Base-by-base conservation (phyloP, 1,140 invertebrate species). In the Tetramorium simillimum region DNA sequence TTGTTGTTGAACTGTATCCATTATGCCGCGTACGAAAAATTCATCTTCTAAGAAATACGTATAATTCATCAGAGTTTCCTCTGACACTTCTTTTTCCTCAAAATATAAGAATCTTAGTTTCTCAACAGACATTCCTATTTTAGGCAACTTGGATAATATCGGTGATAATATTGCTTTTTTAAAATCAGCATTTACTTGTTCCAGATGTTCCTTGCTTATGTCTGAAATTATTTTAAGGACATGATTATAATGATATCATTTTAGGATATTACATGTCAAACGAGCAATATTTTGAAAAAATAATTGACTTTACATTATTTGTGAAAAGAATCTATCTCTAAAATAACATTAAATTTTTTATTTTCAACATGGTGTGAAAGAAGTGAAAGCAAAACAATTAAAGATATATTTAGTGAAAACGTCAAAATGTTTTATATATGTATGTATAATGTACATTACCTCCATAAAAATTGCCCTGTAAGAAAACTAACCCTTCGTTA, bases 401-500 rank as follows among this genome's bases (percentile, higher is more conserved):
- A 7, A 53, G 43, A 56, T 14, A 37, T 65, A 60, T 33, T 69
- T 37, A 75, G 40, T 21, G 56, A 58, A 16, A 40, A 0, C 9
- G 33, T 46, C 14, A 72, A 46, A 56, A 85, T 53, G 1, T 33
- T 33, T 0, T 33, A 33, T 33, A 33, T 33, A 33, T 33, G 2
- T 33, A 33, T 33, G 4, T 33, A 33, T 37, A 85, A 67, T 73
- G 37, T 12, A 53, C 33, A 63, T 18, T 65, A 65, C 56, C 0
- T 6, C 5, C 9, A 10, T n/a, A 56, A 3, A 46, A 86, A 84
- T 88, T 92, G 95, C 94, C 88, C 43, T 86, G 85, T 9, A 96
- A 82, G 18, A 95, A 89, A 0, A 96, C 82, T 9, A 96, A 88
- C 18, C 96, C 96, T 94, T 97, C 97, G 18, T 94, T 92, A 24